These are phyloP conservation scores for Pocillopora meandrina DNA, from an alignment of 92 coral and sea anemone genomes.

Conservation along the genomic window DNA sequence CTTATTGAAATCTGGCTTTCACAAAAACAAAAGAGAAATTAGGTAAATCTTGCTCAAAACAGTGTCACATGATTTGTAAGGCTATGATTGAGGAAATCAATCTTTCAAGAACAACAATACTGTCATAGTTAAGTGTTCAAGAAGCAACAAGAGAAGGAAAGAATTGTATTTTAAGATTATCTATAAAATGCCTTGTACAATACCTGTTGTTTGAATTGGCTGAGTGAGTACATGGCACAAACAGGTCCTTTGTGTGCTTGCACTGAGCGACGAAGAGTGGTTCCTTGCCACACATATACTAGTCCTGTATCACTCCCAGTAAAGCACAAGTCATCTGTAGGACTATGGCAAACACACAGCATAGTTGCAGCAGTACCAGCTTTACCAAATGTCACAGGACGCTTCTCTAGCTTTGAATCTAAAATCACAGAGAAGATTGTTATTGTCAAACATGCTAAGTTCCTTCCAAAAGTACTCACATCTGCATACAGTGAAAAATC, in stretches of 20 bases:
- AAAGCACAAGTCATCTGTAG: conserved; percentile 91
- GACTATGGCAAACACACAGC: conserved; percentile 98
- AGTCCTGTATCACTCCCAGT: conserved; percentile 90
- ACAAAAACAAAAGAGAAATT: too few species aligned
- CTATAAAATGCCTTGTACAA: not conserved
- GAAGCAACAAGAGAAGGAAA: not conserved
- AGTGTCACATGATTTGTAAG: too few species aligned
- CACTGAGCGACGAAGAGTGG: conserved; percentile 86
- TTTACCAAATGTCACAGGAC: conserved; percentile 97
- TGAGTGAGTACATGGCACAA: conserved; percentile 90
- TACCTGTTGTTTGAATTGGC: conserved; percentile 86
- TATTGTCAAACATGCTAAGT: too few species aligned
- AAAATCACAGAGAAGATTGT: not conserved
- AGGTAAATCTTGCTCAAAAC: too few species aligned
- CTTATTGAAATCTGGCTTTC: too few species aligned
- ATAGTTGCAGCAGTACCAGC: conserved; percentile 97
- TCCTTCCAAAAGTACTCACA: not conserved
- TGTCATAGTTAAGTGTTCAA: not conserved
- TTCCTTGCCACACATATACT: conserved; percentile 92
- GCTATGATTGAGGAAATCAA: too few species aligned
- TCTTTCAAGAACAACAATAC: too few species aligned
- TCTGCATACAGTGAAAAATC: too few species aligned
- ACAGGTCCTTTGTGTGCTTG: conserved; percentile 96
- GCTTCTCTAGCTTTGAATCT: conserved; percentile 92
- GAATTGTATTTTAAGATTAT: not conserved